Conservation (phyloP, 2,888 invertebrate species). For the Rhorus exstirpatorius region DNA sequence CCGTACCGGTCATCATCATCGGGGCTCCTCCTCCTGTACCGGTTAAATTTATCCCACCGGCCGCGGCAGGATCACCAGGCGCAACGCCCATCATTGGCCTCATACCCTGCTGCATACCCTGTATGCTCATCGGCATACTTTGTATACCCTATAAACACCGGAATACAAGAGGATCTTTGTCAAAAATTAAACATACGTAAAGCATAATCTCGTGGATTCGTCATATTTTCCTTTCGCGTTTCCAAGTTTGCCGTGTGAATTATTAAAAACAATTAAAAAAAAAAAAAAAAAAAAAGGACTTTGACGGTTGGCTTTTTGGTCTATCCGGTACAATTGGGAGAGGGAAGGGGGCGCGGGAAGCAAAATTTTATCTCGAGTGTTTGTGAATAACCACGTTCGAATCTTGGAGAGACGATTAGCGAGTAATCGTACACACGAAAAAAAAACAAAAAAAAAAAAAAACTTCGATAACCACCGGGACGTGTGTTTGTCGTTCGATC, state of each 20-base stretch:
- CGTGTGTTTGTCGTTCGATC: conserved; percentile 2
- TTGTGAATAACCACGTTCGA: no score
- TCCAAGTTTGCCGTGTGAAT: background rate
- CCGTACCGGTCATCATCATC: conserved; percentile 80
- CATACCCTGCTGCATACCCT: conserved; percentile 82
- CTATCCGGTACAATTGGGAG: no score
- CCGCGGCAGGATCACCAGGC: conserved; percentile 78
- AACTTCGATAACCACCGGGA: conserved; percentile 26
- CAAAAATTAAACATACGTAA: conserved; percentile 51
- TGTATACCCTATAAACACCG: conserved; percentile 81
- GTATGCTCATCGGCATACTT: conserved; percentile 82
- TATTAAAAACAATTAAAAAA: background rate
- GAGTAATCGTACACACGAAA: no score
- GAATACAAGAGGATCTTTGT: conserved; percentile 63
- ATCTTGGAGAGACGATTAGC: no score
- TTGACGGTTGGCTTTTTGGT: no score
- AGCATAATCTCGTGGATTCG: background rate
- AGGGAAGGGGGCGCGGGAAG: no score
- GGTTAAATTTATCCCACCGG: conserved; percentile 80
- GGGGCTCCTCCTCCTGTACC: conserved; percentile 77
- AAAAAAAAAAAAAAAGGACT: background rate
- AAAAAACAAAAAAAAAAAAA: conserved; percentile 1
- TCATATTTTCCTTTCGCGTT: background rate
- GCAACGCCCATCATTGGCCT: conserved; percentile 83
- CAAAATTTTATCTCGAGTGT: no score